These are phyloP conservation scores for Torymus tubicola DNA, from an alignment of 2,888 invertebrate species.

Conservation along the genomic window DNA sequence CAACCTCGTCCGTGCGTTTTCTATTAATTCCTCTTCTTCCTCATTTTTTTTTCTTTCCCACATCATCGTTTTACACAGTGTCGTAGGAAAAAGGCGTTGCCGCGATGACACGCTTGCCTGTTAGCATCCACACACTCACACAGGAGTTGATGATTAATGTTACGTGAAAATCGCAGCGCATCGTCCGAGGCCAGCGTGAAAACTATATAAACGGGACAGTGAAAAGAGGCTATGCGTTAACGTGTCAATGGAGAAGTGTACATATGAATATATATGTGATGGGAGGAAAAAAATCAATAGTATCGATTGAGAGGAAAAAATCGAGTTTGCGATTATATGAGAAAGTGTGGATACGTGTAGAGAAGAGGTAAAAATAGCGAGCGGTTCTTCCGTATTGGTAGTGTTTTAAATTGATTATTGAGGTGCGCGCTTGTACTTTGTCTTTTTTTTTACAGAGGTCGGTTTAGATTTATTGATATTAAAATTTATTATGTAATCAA, in stretches of 20 bases:
- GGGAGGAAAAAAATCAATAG: background rate
- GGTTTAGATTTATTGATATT: too few species aligned
- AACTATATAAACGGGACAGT: background rate
- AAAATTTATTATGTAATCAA: too few species aligned
- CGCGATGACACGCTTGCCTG: background rate
- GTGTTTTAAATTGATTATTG: too few species aligned
- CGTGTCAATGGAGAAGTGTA: conserved; percentile 11
- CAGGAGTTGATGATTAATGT: conserved; percentile 38
- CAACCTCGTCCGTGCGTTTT: background rate
- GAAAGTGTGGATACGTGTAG: too few species aligned
- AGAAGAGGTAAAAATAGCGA: too few species aligned
- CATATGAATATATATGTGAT: background rate
- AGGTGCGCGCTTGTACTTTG: too few species aligned
- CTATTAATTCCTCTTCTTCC: conserved; percentile 5
- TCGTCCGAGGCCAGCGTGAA: conserved; percentile 35
- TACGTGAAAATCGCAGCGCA: conserved; percentile 36
- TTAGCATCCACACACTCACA: background rate
- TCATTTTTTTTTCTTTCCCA: background rate
- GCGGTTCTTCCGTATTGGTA: too few species aligned
- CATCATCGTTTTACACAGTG: background rate
- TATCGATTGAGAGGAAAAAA: too few species aligned
- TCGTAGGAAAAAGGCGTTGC: background rate
- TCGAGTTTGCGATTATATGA: too few species aligned
- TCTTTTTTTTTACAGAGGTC: too few species aligned
- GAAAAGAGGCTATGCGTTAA: conserved; percentile 27